Evolutionary conservation across 1,140 invertebrate genomes (phyloP).

Genomic region (Monochamus saltuarius): DNA sequence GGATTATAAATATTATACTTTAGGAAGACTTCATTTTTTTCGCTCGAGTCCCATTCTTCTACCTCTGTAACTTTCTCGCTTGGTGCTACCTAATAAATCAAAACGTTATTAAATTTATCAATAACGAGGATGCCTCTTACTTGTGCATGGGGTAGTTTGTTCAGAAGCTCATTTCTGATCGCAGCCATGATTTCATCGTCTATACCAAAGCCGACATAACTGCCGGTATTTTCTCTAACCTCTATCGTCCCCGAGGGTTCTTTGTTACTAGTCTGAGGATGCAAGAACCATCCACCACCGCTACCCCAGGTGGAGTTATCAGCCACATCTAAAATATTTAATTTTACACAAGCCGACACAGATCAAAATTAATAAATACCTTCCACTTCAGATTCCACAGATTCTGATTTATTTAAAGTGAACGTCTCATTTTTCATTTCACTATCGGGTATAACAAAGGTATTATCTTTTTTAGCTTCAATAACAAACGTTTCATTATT

Average conservation of each 20-base stretch:
- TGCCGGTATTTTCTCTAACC: slow-evolving; percentile 46
- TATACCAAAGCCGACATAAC: slow-evolving; percentile 60
- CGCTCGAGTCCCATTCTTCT: slow-evolving; percentile 43
- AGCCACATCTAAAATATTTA: neutral
- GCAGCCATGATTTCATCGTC: slow-evolving; percentile 72
- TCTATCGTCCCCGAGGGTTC: slow-evolving; percentile 42
- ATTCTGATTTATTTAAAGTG: neutral
- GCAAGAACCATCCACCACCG: slow-evolving; percentile 55
- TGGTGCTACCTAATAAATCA: slow-evolving; percentile 1
- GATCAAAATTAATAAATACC: slow-evolving; percentile 7
- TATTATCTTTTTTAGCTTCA: slow-evolving; percentile 23
- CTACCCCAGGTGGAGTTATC: slow-evolving; percentile 25
- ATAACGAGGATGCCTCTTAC: slow-evolving; percentile 41
- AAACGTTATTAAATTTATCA: slow-evolving; percentile 2
- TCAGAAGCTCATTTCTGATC: slow-evolving; percentile 67
- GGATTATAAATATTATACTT: slow-evolving; percentile 61
- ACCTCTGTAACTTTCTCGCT: slow-evolving; percentile 36
- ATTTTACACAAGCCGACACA: too few species aligned
- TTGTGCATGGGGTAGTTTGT: slow-evolving; percentile 69
- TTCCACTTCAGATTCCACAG: neutral
- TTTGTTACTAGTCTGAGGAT: slow-evolving; percentile 46
- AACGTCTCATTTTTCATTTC: slow-evolving; percentile 9
- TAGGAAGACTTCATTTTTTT: slow-evolving; percentile 51
- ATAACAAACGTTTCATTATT: slow-evolving; percentile 10
- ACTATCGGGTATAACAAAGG: slow-evolving; percentile 22